Base-by-base conservation (phyloP, 1,140 invertebrate species). In the Araneus ventricosus region DNA sequence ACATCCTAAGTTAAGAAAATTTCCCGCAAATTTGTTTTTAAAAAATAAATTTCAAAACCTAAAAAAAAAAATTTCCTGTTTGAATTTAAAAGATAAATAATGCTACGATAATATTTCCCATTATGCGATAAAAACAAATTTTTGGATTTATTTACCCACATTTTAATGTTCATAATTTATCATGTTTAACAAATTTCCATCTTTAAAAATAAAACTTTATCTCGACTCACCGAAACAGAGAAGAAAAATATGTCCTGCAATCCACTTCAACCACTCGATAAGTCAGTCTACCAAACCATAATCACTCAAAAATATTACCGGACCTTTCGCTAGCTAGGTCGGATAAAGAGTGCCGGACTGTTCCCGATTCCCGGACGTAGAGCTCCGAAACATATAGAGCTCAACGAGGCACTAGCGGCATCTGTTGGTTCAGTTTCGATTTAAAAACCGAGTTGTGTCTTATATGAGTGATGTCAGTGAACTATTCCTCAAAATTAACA, bases 291-390 rank as follows among this genome's bases (percentile, higher is more conserved):
- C 45, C 22, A 84, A 84, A 41, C 24, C n/a, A 41, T 57, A 84
- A 84, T 84, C 82, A 84, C 82, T 84, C 82, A 84, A 84, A 84
- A 87, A 61, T 45, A 37, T 37, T 61, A 61, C 85, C 34, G 52
- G 85, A 87, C 85, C 59, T 39, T 61, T 87, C 85, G 57, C 85
- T 87, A 61, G 52, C 85, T 37, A 39, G 52, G 41, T 87, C 59
- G 34, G 85, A 45, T 61, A 87, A 87, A 87, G 52, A 87, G 85
- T 87, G 85, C 85, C 85, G 85, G 85, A 87, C 85, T 87, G 52
- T 87, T 87, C 61, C 85, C 57, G 85, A 87, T 87, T 87, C 85
- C 52, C 85, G 52, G 85, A 61, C 59, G 85, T 17, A 22, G 30
- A 61, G 34, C 27, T 34, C 27, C 14, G 27, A 27, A 5, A 61